Conservation (phyloP, 2,888 invertebrate species). For the Thalpophila matura region DNA sequence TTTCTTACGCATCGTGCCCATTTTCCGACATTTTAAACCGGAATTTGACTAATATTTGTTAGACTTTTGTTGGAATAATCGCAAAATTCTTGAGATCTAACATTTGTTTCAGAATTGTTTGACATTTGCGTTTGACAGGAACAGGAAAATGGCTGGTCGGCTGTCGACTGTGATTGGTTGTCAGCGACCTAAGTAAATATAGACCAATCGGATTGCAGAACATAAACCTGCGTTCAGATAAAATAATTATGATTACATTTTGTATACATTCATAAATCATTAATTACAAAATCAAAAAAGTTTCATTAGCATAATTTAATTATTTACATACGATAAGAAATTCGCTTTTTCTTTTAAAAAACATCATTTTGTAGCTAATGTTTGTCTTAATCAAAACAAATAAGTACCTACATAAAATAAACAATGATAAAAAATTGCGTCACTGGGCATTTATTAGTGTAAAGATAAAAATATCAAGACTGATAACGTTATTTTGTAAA, state of each 20-base stretch:
- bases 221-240: constrained; percentile 29
- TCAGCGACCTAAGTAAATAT: neutral
- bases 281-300: neutral
- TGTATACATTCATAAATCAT: constrained; percentile 11
- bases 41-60: constrained; percentile 71
- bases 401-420: neutral
- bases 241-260: neutral
- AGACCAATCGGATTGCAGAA: constrained; percentile 33
- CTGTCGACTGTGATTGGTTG: constrained; percentile 47
- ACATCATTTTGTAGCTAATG: too few relatives aligned
- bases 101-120: constrained; percentile 60
- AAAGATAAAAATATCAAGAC: constrained; percentile 10
- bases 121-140: constrained; percentile 61
- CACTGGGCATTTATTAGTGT: constrained; percentile 13
- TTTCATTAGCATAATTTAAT: too few relatives aligned
- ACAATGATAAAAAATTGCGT: constrained; percentile 19
- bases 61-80: constrained; percentile 55
- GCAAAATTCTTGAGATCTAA: constrained; percentile 36
- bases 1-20: constrained; percentile 90
- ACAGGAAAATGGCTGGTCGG: constrained; percentile 58
- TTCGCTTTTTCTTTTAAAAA: too few relatives aligned
- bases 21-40: constrained; percentile 88
- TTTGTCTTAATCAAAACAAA: constrained; percentile 11
- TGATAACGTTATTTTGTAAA: neutral
- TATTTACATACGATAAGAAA: too few relatives aligned